phyloP scores from a whole-genome alignment of 2,888 invertebrate genomes.

The Brachynemurus nebulosus region DNA sequence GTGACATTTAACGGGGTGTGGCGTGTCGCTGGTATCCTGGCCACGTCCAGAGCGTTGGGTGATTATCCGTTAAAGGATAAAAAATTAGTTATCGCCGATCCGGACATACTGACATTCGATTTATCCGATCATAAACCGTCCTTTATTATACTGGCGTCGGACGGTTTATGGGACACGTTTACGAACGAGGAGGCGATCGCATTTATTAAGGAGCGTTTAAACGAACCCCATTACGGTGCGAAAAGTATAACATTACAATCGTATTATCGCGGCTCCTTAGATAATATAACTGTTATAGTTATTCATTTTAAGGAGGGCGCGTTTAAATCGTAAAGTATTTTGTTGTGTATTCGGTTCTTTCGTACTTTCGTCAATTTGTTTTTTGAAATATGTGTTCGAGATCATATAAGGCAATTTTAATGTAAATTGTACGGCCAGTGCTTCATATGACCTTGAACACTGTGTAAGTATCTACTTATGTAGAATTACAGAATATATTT shows the following conservation, averaged over 20 bases:
- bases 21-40: constrained; percentile 89
- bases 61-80: constrained; percentile 92
- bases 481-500: too few species aligned
- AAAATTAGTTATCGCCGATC: constrained; percentile 87
- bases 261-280: constrained; percentile 81
- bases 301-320: constrained; percentile 58
- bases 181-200: constrained; percentile 87
- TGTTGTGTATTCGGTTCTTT: too few species aligned
- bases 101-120: constrained; percentile 87
- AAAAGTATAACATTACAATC: constrained; percentile 84
- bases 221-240: constrained; percentile 80
- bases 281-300: constrained; percentile 90
- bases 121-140: constrained; percentile 71
- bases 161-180: constrained; percentile 95
- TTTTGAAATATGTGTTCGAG: too few species aligned
- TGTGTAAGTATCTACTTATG: too few species aligned
- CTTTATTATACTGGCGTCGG: constrained; percentile 86
- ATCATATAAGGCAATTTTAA: too few species aligned
- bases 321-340: too few species aligned
- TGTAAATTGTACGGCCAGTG: too few species aligned
- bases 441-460: too few species aligned
- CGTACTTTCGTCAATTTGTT: too few species aligned
- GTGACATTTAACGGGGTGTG: constrained; percentile 93
- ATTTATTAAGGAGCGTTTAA: constrained; percentile 71
- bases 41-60: constrained; percentile 86